phyloP scores from a whole-genome alignment of 37 sponge, comb jelly and placozoan genomes.

The Cladorhizidae sp. region DNA sequence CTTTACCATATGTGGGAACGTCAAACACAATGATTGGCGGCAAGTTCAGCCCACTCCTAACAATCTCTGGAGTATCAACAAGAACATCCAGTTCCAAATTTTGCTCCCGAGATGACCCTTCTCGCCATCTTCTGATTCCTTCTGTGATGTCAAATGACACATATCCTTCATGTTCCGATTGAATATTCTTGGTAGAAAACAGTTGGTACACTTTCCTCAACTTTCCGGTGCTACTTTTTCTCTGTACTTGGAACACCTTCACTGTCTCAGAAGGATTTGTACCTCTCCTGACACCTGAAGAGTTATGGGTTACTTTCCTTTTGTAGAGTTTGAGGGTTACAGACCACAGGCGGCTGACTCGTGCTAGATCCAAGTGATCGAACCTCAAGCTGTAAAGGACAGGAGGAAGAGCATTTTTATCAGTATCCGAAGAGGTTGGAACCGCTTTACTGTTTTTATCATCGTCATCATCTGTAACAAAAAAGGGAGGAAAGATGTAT shows the following conservation, averaged over 20 bases:
- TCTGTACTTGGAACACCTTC: neutral
- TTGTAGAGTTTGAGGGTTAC: neutral
- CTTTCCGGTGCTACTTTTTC: neutral
- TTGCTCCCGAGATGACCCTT: neutral
- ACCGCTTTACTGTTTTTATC: neutral
- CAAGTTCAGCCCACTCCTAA: neutral
- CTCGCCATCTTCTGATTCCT: neutral
- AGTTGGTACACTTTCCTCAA: neutral
- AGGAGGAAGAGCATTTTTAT: neutral
- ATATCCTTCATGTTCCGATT: neutral
- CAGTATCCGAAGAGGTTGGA: neutral
- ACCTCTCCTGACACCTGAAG: neutral
- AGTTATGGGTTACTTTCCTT: neutral
- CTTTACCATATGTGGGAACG: neutral
- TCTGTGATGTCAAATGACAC: conserved; percentile 2
- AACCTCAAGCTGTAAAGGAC: neutral
- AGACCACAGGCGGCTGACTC: neutral
- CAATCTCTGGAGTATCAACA: conserved; percentile 5
- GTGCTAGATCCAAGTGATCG: neutral
- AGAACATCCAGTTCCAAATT: neutral
- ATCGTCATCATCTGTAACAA: neutral
- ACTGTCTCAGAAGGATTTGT: neutral
- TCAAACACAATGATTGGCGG: neutral
- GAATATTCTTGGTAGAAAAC: neutral
- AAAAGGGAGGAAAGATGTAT: neutral